Conservation (phyloP, 2,888 invertebrate species). For the Alviniconcha strummeri region DNA sequence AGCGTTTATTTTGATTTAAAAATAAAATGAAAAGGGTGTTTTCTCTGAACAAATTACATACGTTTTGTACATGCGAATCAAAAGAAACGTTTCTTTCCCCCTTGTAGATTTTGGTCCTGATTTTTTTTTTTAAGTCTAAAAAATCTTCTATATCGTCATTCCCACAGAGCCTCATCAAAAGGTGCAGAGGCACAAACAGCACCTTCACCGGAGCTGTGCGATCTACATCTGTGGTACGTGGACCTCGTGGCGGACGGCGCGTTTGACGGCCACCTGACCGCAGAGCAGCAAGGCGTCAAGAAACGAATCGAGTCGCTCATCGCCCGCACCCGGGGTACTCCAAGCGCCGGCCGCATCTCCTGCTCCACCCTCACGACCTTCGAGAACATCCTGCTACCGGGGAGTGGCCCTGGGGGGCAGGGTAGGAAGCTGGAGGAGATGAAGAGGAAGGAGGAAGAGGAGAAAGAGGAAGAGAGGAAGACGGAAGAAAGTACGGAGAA, state of each 20-base stretch:
- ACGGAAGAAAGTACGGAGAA: background rate
- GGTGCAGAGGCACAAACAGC: too few species aligned
- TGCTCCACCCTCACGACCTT: conserved; percentile 27
- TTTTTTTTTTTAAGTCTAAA: too few species aligned
- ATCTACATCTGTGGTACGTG: conserved; percentile 55
- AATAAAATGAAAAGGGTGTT: too few species aligned
- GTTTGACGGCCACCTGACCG: conserved; percentile 44
- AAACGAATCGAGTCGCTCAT: conserved; percentile 27
- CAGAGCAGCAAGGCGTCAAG: conserved; percentile 13
- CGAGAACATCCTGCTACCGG: conserved; percentile 23
- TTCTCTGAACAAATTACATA: too few species aligned
- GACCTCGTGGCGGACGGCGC: conserved; percentile 48
- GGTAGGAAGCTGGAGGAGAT: background rate
- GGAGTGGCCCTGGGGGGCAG: background rate
- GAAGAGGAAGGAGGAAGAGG: background rate
- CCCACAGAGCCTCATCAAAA: background rate
- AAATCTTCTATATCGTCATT: too few species aligned
- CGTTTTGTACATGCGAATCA: too few species aligned
- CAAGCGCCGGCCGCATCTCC: conserved; percentile 16
- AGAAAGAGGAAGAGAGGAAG: background rate
- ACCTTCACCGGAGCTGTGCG: conserved; percentile 41
- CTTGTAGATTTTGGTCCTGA: too few species aligned
- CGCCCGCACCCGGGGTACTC: background rate
- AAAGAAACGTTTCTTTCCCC: too few species aligned
- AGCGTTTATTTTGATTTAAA: too few species aligned